Base-by-base conservation (phyloP, 1,140 invertebrate genomes). In the Sitobion miscanthi region DNA sequence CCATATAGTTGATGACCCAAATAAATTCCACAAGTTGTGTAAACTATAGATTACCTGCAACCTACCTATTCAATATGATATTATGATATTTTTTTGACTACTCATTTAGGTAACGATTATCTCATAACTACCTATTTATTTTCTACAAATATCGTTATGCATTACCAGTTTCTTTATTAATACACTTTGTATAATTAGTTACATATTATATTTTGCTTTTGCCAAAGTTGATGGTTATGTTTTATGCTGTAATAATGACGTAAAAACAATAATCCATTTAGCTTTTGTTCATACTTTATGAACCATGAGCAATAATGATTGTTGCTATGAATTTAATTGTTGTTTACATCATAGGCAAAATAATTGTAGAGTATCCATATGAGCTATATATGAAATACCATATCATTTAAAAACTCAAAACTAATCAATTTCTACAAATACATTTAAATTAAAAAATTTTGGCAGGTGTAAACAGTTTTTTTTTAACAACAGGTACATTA, bases 1-100 rank as follows among this genome's bases (percentile, higher is more conserved):
- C 57, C 52, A 89, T 42, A 89, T 42, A 89, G 23, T 89, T 23
- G 88, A 17, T 38, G 88, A 57, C 88, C 88, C 30, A 77, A 77
- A 77, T 77, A n/a, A n/a, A n/a, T 77, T 77, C n/a, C n/a, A 77
- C 62, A 17, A 77, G n/a, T 77, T 77, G n/a, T 77, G 62, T 77
- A 77, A 77, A 77, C 62, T 35, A 77, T 77, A n/a, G 62, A 77
- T 69, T 69, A 54, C 1, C 52, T 54, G 20, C 20, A 20, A 54
- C 52, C 52, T 54, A 54, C 14, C 14, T 54, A 54, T 20, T 7
- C 11, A 30, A 8, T 62, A 42, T 62, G 9, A 62, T 9, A 69
- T n/a, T 8, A 77, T n/a, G 30, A 17, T 77, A 17, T n/a, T n/a
- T 69, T 69, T 77, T 77, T 77, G 62, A 35, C 62, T 77, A n/a